These are phyloP conservation scores for Zaprionus nigranus DNA, from an alignment of 1,140 invertebrate genomes.

Conservation along the genomic window DNA sequence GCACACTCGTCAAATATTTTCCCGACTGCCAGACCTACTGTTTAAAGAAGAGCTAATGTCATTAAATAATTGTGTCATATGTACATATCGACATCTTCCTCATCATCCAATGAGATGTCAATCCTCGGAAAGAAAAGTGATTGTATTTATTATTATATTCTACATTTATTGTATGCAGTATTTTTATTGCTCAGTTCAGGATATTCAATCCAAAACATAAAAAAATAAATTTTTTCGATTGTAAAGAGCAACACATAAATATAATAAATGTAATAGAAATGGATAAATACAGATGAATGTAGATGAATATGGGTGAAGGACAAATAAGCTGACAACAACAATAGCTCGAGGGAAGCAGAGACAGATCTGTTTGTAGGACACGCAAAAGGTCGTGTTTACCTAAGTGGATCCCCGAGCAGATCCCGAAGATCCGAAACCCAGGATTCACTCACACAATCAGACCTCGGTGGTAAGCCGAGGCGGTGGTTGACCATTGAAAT, in stretches of 20 bases:
- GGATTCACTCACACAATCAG: conserved; percentile 42
- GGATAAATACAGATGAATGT: conserved; percentile 9
- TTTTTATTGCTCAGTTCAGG: conserved; percentile 1
- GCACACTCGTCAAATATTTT: not conserved
- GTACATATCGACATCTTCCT: not conserved
- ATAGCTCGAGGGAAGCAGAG: conserved; percentile 5
- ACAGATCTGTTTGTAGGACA: conserved; percentile 3
- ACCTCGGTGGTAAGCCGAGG: conserved; percentile 68
- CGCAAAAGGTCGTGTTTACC: conserved; percentile 47
- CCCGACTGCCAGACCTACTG: not conserved
- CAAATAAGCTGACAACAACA: conserved; percentile 32
- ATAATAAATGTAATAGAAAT: conserved; percentile 10
- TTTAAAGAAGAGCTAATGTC: not conserved
- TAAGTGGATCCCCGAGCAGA: conserved; percentile 48
- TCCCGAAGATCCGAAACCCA: conserved; percentile 49
- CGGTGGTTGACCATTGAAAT: conserved; percentile 75
- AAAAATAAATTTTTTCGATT: not conserved
- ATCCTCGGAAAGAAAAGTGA: not conserved
- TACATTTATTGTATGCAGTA: not conserved
- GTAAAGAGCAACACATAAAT: conserved; percentile 3
- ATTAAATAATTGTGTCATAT: not conserved
- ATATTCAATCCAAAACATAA: not conserved
- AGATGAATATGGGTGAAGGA: conserved; percentile 16
- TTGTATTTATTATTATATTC: not conserved
- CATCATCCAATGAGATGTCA: not conserved